Percentiles rank a stretch among this genome's conserved stretches.
These are phyloP conservation scores for Drosophila subobscura DNA, from an alignment of 1,140 invertebrate genomes.

Conservation along the genomic window DNA sequence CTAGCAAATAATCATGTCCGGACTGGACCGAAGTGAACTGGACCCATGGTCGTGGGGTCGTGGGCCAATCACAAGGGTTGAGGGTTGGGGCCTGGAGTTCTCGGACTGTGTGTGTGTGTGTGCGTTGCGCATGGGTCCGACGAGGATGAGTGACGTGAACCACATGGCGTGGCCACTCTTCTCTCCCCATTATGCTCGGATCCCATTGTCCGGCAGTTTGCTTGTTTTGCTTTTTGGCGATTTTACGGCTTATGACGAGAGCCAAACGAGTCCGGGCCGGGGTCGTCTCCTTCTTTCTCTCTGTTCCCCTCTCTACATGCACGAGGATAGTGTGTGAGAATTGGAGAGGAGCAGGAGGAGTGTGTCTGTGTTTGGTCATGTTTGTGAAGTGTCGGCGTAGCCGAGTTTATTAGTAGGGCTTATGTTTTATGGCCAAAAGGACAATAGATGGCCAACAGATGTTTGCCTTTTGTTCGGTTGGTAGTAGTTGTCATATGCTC, in stretches of 20 bases:
- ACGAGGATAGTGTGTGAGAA: too few relatives aligned
- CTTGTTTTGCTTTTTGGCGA: conserved; percentile 79
- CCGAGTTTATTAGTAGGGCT: conserved; percentile 79
- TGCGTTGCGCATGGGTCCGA: conserved; percentile 43
- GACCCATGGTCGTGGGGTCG: conserved; percentile 34
- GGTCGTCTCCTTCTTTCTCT: conserved; percentile 11
- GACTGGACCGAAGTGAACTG: conserved; percentile 33
- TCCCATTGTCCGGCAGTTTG: conserved; percentile 70
- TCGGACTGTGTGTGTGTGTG: neutral
- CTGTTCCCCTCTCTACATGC: conserved; percentile 7
- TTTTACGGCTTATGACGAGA: conserved; percentile 80
- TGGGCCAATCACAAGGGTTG: conserved; percentile 39
- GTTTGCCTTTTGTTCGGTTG: conserved; percentile 73
- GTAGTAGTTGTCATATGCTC: conserved; percentile 75
- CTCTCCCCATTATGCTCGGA: conserved; percentile 36
- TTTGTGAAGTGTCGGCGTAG: conserved; percentile 67
- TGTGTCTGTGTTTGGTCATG: conserved; percentile 32
- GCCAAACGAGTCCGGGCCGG: conserved; percentile 38
- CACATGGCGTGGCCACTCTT: conserved; percentile 51
- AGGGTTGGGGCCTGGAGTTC: conserved; percentile 2
- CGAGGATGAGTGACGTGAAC: conserved; percentile 75
- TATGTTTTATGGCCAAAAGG: conserved; percentile 79
- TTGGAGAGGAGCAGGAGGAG: neutral
- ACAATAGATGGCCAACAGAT: conserved; percentile 81
- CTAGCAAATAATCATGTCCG: conserved; percentile 81